Base-by-base conservation (phyloP, 2,888 invertebrate species). In the Eristalinus sepulchralis region DNA sequence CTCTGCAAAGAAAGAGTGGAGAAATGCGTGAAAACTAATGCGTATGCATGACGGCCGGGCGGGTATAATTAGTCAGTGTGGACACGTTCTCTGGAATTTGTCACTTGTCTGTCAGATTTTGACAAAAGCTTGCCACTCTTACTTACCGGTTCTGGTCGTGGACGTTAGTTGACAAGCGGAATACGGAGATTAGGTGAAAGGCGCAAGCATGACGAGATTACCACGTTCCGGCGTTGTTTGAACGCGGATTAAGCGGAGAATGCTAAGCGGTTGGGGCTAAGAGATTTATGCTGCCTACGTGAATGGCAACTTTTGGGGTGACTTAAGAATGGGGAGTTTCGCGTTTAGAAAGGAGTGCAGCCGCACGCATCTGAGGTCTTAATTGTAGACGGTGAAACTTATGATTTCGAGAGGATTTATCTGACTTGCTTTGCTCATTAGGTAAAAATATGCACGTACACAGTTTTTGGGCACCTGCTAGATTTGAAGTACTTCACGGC, bases 1-100 rank as follows among this genome's bases (percentile, higher is more conserved):
- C 92, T 95, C 97, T 97, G 94, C 10, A 71, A 84, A 59, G 47
- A 79, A 71, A 11, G 62, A 63, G 33, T 1, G 20, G 20, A 24
- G 47, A 36, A 47, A 36, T 0, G 10, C 33, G 55, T 70, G n/a
- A n/a, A 59, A 77, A 47, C 33, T 17, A 31, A n/a, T 70, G 36
- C 33, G 24, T 63, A 17, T 47, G 47, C 47, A 47, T 13, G 57
- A 13, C 39, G 13, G 11, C 24, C 5, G 24, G n/a, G 11, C 24
- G 11, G 24, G n/a, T 34, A 8, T 20, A 63, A 31, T 31, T 63
- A 20, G 27, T 63, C 11, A 31, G 33, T 62, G 9, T 62, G 27
- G 62, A 62, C 13, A 24, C 27, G n/a, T 62, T 34, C 9, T 33
- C 4, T n/a, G 24, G 24, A 31, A 59, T 33, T n/a, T 62, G 62